Evolutionary conservation across 2,113 vertebrate species (phyloP), one percentile per base, ranked within the genome.

Genomic region (Pampusana beccarii): DNA sequence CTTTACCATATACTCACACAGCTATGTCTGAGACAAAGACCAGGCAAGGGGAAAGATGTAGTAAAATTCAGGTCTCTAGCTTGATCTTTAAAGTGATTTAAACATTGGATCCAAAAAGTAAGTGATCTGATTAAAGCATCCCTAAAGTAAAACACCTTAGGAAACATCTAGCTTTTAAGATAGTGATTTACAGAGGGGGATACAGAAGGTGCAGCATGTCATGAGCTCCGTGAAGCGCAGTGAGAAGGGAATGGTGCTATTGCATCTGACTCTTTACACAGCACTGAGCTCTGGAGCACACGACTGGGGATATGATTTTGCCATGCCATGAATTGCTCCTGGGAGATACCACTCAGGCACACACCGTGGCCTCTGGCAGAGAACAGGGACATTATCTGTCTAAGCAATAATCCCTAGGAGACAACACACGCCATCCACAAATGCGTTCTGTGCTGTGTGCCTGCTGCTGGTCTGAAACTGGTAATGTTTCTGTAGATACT

Each of bases 291-390:
- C 65, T 40, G 58, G n/a, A 75, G 61, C 0, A 0, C 25, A 16
- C 0, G 0, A 54, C 7, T 0, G 0, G 24, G 29, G 24, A 75
- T 7, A 26, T 0, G 2, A 13, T 75, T 62, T 73, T 90, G 18
- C 18, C 28, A 29, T 3, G 14, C 7, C 33, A 31, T 25, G 50
- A 72, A 9, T 54, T 36, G 23, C 11, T 83, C 40, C 62, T 70
- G 67, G 54, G 74, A 93, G 50, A 50, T 33, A 17, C 21, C 1
- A 0, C 57, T 79, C 23, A 34, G 15, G 15, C 12, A 38, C 40
- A 71, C 6, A 26, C 18, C 2, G 0, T 44, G 72, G 57, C 18
- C 48, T 64, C 29, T 54, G 74, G 36, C 62, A 83, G 46, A 61
- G 16, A 71, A 23, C 6, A 48, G 70, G 44, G 48, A 25, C 40